Conservation (phyloP, 2,113 vertebrate genomes). For the Oryzias celebensis region DNA sequence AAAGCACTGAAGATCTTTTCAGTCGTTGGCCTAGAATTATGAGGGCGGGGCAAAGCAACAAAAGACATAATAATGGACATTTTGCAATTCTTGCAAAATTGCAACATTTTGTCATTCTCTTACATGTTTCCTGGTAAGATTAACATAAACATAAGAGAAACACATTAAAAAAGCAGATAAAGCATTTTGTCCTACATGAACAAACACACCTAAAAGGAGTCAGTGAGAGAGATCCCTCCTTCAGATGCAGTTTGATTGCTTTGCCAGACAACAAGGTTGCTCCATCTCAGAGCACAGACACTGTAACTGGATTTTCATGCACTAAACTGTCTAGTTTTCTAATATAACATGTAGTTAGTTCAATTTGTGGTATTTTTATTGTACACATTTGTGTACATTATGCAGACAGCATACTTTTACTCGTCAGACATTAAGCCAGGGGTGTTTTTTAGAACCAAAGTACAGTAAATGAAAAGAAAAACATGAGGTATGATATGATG, state of each 20-base stretch:
- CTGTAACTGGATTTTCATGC: conserved; percentile 59
- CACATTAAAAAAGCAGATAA: too few species aligned
- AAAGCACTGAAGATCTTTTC: too few species aligned
- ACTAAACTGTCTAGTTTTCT: conserved; percentile 61
- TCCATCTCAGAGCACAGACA: conserved; percentile 52
- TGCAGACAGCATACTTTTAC: conserved; percentile 59
- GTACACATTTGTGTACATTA: conserved; percentile 36
- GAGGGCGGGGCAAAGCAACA: too few species aligned
- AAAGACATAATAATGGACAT: too few species aligned
- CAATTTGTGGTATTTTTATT: conserved; percentile 24
- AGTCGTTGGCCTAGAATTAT: too few species aligned
- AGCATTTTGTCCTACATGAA: too few species aligned
- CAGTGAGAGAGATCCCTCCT: conserved; percentile 27
- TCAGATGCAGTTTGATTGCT: conserved; percentile 40
- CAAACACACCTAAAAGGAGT: too few species aligned
- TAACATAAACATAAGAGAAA: too few species aligned
- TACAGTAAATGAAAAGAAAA: conserved; percentile 13
- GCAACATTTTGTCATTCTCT: too few species aligned
- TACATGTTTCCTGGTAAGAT: too few species aligned
- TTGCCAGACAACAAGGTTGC: conserved; percentile 50
- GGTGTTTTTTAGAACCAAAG: conserved; percentile 16
- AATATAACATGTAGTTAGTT: conserved; percentile 23
- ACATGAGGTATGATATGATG: conserved; percentile 17
- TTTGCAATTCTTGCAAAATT: too few species aligned
- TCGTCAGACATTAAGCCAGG: conserved; percentile 43